Evolutionary conservation across 2,797 vertebrate genomes (phyloP).

Genomic region (Sciurus vulgaris): DNA sequence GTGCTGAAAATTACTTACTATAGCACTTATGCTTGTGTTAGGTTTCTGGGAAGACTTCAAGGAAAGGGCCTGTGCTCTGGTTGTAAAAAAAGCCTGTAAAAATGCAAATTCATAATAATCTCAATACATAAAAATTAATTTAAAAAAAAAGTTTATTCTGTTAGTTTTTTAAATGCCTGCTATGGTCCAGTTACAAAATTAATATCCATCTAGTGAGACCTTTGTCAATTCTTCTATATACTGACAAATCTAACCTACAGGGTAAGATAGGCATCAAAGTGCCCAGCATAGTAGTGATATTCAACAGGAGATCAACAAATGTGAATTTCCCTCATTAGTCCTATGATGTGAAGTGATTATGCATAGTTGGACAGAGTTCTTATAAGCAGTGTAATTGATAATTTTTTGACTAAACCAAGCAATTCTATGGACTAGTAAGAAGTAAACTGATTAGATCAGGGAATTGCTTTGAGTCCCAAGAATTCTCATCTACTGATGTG

Average conservation of each 20-base stretch:
- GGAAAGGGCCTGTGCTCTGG: background rate
- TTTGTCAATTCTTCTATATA: background rate
- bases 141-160: background rate
- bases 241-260: slow-evolving; percentile 1
- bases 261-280: slow-evolving; percentile 2
- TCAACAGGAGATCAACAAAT: background rate
- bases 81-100: background rate
- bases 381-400: background rate
- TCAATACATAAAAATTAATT: too few species aligned
- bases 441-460: background rate
- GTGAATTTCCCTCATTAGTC: background rate
- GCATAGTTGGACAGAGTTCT: slow-evolving; percentile 6
- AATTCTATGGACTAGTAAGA: background rate
- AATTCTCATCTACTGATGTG: background rate
- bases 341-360: background rate
- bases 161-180: background rate
- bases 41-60: slow-evolving; percentile 12
- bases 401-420: background rate
- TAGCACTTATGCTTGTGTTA: background rate
- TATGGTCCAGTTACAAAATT: slow-evolving; percentile 6
- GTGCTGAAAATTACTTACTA: background rate
- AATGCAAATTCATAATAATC: background rate
- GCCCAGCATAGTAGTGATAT: background rate
- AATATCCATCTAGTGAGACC: background rate
- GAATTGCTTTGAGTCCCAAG: background rate